Evolutionary conservation across 2,113 vertebrate genomes (phyloP).

Genomic region (Narcine bancroftii): DNA sequence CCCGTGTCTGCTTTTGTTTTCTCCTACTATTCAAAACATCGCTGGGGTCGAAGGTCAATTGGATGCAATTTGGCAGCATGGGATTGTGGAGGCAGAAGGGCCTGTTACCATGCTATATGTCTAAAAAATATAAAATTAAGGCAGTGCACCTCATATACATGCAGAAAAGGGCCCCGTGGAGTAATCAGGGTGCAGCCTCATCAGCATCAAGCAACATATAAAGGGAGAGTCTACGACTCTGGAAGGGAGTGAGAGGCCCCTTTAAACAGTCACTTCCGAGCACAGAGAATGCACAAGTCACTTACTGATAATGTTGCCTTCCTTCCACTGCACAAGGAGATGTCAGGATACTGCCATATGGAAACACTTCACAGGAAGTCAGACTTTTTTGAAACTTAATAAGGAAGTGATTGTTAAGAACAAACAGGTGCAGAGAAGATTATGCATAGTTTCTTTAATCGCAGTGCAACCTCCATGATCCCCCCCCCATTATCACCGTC

Average conservation of each 20-base stretch:
- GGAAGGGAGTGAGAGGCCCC: not conserved
- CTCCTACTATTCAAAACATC: too few relatives aligned
- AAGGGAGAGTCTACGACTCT: not conserved
- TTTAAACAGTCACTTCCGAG: not conserved
- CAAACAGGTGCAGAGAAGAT: constrained; percentile 28
- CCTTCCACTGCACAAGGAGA: not conserved
- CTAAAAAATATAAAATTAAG: not conserved
- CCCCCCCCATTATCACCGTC: not conserved
- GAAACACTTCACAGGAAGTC: constrained; percentile 23
- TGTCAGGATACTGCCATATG: constrained; percentile 14
- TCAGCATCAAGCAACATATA: not conserved
- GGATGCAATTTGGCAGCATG: too few relatives aligned
- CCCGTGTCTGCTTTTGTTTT: too few relatives aligned
- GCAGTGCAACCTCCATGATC: not conserved
- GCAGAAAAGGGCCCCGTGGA: not conserved
- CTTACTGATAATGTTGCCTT: not conserved
- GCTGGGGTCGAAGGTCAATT: too few relatives aligned
- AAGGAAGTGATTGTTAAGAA: constrained; percentile 33
- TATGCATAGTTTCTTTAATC: not conserved
- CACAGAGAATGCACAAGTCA: not conserved
- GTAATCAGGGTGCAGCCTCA: not conserved
- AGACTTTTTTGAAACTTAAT: constrained; percentile 17
- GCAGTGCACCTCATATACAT: not conserved
- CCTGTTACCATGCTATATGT: too few relatives aligned
- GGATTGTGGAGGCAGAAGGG: too few relatives aligned